A percentile compares a stretch with the other conserved stretches of the same genome.
Conservation (phyloP, 92 coral and sea anemone genomes). For the Nematostella vectensis region DNA sequence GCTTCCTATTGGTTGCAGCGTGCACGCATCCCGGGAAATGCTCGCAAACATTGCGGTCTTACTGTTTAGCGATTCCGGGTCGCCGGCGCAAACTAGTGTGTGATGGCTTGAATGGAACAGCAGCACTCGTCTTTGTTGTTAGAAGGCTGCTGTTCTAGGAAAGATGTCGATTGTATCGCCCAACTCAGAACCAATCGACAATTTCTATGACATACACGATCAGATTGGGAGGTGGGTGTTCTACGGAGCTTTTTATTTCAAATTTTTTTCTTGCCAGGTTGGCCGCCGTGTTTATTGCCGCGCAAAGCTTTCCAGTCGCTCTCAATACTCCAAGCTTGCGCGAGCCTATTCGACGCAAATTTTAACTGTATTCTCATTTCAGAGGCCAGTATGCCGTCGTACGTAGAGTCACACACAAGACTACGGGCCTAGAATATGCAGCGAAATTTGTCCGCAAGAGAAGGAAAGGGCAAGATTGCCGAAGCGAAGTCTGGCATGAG, state of each 20-base stretch:
- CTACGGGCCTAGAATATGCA: constrained; percentile 60
- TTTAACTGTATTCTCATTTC: no score
- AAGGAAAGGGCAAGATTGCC: constrained; percentile 80
- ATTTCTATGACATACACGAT: constrained; percentile 64
- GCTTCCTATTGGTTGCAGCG: not conserved
- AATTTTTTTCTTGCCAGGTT: no score
- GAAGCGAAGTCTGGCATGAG: constrained; percentile 89
- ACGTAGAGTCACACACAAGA: constrained; percentile 53
- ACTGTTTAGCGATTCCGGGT: not conserved
- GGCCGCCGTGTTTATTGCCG: no score
- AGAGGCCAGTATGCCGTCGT: constrained; percentile 91
- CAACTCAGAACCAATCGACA: constrained; percentile 64
- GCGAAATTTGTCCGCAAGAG: constrained; percentile 85
- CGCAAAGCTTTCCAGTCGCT: no score
- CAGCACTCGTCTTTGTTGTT: no score
- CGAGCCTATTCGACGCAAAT: no score
- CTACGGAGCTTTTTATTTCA: no score
- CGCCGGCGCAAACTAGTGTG: not conserved
- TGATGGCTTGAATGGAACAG: no score
- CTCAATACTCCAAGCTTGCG: no score
- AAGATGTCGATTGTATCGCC: no score
- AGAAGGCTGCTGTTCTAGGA: no score
- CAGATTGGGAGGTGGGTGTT: constrained; percentile 69
- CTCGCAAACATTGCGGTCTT: not conserved
- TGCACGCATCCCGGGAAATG: not conserved